Evolutionary conservation across 2,888 invertebrate genomes (phyloP), one percentile per base, ranked within the genome.

Genomic region (Aspidiotus rigidus): DNA sequence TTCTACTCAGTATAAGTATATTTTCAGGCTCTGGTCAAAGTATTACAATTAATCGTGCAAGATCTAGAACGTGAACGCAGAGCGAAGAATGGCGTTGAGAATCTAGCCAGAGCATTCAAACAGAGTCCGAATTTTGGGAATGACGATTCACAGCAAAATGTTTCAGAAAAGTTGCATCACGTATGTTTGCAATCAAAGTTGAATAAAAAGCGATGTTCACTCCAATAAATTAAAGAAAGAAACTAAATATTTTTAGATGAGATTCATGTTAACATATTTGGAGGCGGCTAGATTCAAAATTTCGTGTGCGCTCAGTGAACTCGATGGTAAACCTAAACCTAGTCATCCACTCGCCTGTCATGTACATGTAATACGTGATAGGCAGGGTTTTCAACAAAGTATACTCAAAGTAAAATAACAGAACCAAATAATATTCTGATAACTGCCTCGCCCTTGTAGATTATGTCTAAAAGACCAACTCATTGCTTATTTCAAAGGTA

Each of bases 231-330:
- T 49, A 49, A 49, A 3, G 49, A 11, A n/a, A 49, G 3, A n/a
- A 28, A 28, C 28, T 1, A 28, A 28, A 28, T 28, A 28, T 28
- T 28, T 28, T 69, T 40, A 95, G 94, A 92, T 94, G 84, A 86
- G 89, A 76, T 90, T 93, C 17, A 93, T 93, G 90, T 80, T 94
- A 73, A 88, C 92, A 13, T 95, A 93, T 77, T 80, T 95, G 75
- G 95, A 95, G 79, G 95, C 93, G 6, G 87, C 92, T 11, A 85
- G 90, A 74, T 90, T 88, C 77, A 95, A 96, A 80, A 85, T 95
- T 60, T 88, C 90, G 70, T 86, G 87, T 64, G 88, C 89, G 41
- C 79, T 95, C 63, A 85, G 88, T 69, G 92, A 92, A 77, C 78
- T 94, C 72, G 93, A 93, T 76, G 88, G 86, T 74, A 83, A 88